Evolutionary conservation across 2,888 invertebrate genomes (phyloP).

Genomic region (Cosmia pyralina): DNA sequence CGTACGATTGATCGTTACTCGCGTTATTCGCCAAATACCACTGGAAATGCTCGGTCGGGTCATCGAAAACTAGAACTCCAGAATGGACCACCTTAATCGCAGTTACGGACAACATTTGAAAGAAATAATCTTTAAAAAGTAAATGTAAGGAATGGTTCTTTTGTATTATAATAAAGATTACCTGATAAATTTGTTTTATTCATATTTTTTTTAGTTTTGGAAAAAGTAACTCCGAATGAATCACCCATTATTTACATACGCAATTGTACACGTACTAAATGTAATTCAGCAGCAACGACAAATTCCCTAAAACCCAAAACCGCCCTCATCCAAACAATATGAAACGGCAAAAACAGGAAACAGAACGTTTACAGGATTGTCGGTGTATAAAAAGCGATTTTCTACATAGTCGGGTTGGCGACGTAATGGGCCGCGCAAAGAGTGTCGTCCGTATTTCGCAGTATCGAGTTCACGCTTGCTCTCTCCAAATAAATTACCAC

Average conservation of each 20-base stretch:
- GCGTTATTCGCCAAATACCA: no score
- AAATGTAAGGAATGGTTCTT: no score
- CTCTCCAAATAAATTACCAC: constrained; percentile 84
- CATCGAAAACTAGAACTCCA: no score
- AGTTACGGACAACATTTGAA: no score
- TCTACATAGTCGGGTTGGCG: constrained; percentile 70
- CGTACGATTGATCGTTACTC: no score
- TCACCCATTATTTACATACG: constrained; percentile 62
- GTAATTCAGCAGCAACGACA: constrained; percentile 62
- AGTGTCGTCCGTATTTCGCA: constrained; percentile 73
- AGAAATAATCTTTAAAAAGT: no score
- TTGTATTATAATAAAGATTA: no score
- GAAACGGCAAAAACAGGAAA: constrained; percentile 69
- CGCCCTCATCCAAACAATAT: constrained; percentile 68
- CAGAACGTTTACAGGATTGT: constrained; percentile 69
- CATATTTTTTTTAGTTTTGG: no score
- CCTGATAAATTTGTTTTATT: no score
- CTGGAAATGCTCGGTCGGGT: no score
- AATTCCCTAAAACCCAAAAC: constrained; percentile 60
- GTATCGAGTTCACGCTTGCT: constrained; percentile 77
- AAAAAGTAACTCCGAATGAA: no score
- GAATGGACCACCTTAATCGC: no score
- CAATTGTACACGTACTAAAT: constrained; percentile 60
- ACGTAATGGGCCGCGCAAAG: constrained; percentile 69
- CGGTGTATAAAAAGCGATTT: constrained; percentile 73